phyloP scores from a whole-genome alignment of 2,797 vertebrate species.

The Centropyge bicolor region DNA sequence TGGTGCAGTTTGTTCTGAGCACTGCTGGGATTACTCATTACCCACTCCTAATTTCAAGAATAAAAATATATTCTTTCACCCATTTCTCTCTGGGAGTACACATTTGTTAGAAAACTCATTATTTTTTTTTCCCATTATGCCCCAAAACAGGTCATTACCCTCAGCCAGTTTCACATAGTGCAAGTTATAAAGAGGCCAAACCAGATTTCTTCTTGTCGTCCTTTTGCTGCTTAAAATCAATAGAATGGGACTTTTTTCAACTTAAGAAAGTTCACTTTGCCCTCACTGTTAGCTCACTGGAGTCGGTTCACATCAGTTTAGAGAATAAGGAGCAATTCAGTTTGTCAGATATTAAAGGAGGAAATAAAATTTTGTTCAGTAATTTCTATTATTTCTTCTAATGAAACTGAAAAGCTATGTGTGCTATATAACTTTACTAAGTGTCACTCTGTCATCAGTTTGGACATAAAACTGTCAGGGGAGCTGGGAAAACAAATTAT shows the following conservation, averaged over 20 bases:
- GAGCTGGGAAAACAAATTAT: background rate
- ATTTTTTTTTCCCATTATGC: constrained; percentile 43
- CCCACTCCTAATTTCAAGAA: constrained; percentile 20
- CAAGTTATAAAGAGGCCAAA: constrained; percentile 23
- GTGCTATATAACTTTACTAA: background rate
- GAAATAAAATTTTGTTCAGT: background rate
- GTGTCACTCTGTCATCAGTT: background rate
- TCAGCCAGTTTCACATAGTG: background rate
- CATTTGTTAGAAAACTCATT: constrained; percentile 37
- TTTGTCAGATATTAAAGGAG: background rate
- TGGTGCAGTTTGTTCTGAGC: constrained; percentile 3
- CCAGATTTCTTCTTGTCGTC: constrained; percentile 18
- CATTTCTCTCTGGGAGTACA: background rate
- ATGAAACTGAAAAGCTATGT: no score
- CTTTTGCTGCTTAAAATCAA: background rate
- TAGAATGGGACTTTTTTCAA: background rate
- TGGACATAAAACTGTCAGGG: background rate
- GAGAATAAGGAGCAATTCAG: background rate
- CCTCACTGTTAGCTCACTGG: background rate
- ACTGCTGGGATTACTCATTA: constrained; percentile 27
- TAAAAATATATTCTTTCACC: constrained; percentile 16
- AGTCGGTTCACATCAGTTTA: background rate
- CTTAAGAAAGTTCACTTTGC: constrained; percentile 13
- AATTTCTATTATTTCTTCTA: background rate
- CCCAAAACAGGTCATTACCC: constrained; percentile 18